A percentile compares a stretch with the other conserved stretches of the same genome.
Evolutionary conservation across 2,113 vertebrate genomes (phyloP).

Genomic region (Pterocles burchelli): DNA sequence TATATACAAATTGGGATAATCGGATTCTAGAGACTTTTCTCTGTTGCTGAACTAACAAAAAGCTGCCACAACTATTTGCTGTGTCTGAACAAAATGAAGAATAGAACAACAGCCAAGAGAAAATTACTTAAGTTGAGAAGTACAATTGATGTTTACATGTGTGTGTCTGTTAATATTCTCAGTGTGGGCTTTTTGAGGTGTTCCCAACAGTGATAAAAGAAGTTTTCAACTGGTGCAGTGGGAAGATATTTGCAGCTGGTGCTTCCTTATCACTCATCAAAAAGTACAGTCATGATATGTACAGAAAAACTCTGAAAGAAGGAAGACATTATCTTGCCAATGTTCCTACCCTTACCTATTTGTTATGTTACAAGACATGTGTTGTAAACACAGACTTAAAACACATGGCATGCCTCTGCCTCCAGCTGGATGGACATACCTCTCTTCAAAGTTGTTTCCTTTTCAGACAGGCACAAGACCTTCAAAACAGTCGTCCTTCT

Average conservation of each 20-base stretch:
- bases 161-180: background rate
- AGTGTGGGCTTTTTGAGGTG: background rate
- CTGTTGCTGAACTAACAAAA: conserved; percentile 39
- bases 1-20: conserved; percentile 49
- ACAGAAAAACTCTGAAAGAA: background rate
- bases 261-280: background rate
- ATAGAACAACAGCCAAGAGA: background rate
- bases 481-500: background rate
- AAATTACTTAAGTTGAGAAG: background rate
- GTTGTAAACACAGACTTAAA: background rate
- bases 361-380: background rate
- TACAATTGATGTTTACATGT: background rate
- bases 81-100: conserved; percentile 11
- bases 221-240: background rate
- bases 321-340: background rate
- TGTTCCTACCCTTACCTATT: background rate
- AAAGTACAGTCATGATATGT: background rate
- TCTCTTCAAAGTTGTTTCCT: background rate
- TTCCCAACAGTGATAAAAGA: background rate
- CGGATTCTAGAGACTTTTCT: conserved; percentile 42
- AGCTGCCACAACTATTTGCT: conserved; percentile 20
- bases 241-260: background rate
- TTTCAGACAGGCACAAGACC: background rate
- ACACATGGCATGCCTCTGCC: background rate
- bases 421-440: background rate